These are phyloP conservation scores for Lophius americanus DNA, from an alignment of 2,797 vertebrate species.

Conservation along the genomic window DNA sequence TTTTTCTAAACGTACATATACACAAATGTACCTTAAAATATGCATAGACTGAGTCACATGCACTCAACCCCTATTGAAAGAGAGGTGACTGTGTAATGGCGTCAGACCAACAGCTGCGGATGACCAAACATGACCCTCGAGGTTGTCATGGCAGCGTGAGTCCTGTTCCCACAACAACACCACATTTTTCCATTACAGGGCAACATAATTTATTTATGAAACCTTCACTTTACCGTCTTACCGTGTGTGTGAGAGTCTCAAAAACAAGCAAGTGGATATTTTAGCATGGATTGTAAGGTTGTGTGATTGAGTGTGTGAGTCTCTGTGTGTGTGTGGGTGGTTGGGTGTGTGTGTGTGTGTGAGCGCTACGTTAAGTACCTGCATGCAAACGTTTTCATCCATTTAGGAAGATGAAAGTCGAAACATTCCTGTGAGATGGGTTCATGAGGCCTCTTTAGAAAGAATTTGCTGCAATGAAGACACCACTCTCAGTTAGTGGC, in stretches of 20 bases:
- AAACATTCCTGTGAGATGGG: not conserved
- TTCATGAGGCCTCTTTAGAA: too few species aligned
- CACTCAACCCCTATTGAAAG: conserved; percentile 7
- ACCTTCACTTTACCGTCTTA: conserved; percentile 41
- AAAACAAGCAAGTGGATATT: not conserved
- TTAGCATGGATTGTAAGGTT: not conserved
- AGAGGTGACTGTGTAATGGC: conserved; percentile 24
- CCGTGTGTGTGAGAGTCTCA: conserved; percentile 9
- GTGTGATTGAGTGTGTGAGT: not conserved
- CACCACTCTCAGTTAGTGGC: too few species aligned
- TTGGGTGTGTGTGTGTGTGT: not conserved
- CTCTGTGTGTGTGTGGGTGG: not conserved
- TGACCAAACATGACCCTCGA: conserved; percentile 58
- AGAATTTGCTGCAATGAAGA: too few species aligned
- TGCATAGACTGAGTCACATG: not conserved
- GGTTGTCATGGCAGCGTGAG: conserved; percentile 57
- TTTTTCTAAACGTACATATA: not conserved
- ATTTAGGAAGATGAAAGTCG: conserved; percentile 3
- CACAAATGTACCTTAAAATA: not conserved
- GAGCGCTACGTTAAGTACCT: not conserved
- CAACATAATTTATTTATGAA: conserved; percentile 64
- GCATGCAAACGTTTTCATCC: conserved; percentile 1
- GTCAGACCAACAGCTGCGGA: conserved; percentile 27
- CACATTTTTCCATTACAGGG: conserved; percentile 50
- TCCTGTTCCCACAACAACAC: conserved; percentile 46